Percentiles rank a stretch among this genome's conserved stretches.
phyloP scores from a whole-genome alignment of 2,888 invertebrate genomes.

The Scaptomyza cyrtandrae region DNA sequence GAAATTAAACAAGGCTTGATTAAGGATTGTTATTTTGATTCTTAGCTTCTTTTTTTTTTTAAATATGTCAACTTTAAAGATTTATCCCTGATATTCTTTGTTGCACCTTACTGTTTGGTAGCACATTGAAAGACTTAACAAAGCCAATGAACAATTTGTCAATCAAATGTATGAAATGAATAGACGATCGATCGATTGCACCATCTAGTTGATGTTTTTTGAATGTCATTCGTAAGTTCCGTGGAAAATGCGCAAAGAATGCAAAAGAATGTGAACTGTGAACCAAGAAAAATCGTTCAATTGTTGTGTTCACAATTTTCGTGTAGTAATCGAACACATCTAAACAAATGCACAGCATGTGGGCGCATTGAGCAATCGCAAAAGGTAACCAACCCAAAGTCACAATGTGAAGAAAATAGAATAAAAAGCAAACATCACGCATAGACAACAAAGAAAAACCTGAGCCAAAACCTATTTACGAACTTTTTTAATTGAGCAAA shows the following conservation, averaged over 20 bases:
- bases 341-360: conserved; percentile 69
- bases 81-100: too few relatives aligned
- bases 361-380: conserved; percentile 68
- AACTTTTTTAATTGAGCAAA: conserved; percentile 78
- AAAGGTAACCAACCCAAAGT: conserved; percentile 50
- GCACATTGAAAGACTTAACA: conserved; percentile 1
- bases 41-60: too few relatives aligned
- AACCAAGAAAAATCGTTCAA: conserved; percentile 38
- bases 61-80: too few relatives aligned
- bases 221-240: conserved; percentile 63
- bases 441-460: conserved; percentile 44
- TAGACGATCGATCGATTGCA: conserved; percentile 18
- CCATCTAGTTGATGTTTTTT: conserved; percentile 44
- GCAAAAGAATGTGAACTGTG: conserved; percentile 45
- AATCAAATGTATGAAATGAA: conserved; percentile 19
- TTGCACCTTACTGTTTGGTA: too few relatives aligned
- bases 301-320: conserved; percentile 57
- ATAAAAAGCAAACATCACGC: conserved; percentile 68
- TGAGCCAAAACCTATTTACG: conserved; percentile 23
- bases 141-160: conserved; percentile 26
- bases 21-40: neutral
- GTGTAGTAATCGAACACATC: conserved; percentile 23
- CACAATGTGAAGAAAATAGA: conserved; percentile 37
- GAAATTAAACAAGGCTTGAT: neutral
- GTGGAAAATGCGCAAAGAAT: conserved; percentile 62